Percentiles rank a stretch among this genome's conserved stretches.
Conservation (phyloP, 2,797 vertebrate species). For the Phoxinus dragarum region DNA sequence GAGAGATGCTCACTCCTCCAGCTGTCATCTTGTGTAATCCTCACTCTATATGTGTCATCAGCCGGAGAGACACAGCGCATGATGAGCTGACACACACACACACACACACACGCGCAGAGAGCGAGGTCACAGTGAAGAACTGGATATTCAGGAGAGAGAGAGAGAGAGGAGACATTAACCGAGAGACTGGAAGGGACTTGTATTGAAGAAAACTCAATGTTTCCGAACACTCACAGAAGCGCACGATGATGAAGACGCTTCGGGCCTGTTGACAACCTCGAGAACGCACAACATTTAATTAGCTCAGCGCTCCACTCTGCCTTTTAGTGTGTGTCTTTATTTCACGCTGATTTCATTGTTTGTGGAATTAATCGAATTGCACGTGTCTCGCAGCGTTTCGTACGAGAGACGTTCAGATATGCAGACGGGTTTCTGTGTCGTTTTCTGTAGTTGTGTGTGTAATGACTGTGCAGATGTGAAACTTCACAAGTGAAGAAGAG, state of each 20-base stretch:
- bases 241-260: conserved; percentile 71
- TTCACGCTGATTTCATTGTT: conserved; percentile 76
- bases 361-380: conserved; percentile 73
- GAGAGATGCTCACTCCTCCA: conserved; percentile 78
- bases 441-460: conserved; percentile 13
- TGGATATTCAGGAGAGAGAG: not conserved
- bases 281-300: conserved; percentile 76
- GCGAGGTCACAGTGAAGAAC: conserved; percentile 1
- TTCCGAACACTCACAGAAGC: conserved; percentile 11
- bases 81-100: conserved; percentile 38
- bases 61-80: conserved; percentile 25
- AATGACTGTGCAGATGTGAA: too few relatives aligned
- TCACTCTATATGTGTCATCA: conserved; percentile 64
- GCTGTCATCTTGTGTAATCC: conserved; percentile 69
- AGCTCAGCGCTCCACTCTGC: conserved; percentile 72
- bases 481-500: not conserved
- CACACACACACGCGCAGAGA: conserved; percentile 61
- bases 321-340: conserved; percentile 70
- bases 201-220: conserved; percentile 64
- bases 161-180: conserved; percentile 3
- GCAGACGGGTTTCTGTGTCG: not conserved
- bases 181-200: conserved; percentile 65
- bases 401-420: conserved; percentile 27
- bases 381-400: conserved; percentile 71
- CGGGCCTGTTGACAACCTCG: conserved; percentile 68